phyloP scores from a whole-genome alignment of 2,113 vertebrate genomes.

The Prionailurus viverrinus region DNA sequence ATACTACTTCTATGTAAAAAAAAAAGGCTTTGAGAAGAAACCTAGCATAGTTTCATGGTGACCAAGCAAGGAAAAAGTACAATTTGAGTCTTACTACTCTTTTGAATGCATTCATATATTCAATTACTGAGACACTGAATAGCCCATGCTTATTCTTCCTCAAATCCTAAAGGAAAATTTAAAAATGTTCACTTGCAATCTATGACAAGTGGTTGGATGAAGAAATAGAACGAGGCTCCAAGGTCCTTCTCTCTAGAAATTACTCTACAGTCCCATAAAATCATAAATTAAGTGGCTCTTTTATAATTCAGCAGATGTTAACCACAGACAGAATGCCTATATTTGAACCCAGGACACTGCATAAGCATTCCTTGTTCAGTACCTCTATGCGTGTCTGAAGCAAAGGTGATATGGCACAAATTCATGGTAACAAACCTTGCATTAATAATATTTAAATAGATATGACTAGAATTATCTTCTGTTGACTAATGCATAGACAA shows the following conservation, averaged over 20 bases:
- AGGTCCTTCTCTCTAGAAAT: fast-evolving
- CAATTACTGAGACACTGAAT: background rate
- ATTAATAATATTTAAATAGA: background rate
- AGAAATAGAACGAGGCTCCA: background rate
- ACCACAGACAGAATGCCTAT: background rate
- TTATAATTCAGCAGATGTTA: background rate
- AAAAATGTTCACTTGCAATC: background rate
- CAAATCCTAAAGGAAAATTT: background rate
- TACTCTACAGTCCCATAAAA: background rate
- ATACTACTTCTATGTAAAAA: background rate
- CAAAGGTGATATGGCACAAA: background rate
- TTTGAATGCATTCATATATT: background rate
- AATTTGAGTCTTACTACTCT: background rate
- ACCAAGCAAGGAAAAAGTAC: background rate
- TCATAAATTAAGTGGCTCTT: background rate
- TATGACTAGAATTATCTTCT: background rate
- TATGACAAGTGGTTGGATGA: background rate
- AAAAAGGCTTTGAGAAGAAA: conserved; percentile 39
- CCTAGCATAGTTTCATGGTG: background rate
- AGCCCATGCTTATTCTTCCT: background rate
- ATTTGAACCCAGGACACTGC: background rate
- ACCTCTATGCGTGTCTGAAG: background rate
- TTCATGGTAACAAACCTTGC: background rate
- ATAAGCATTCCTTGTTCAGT: background rate
- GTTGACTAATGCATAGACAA: background rate